A percentile compares a stretch with the other conserved stretches of the same genome.
Conservation (phyloP, 92 coral and sea anemone species). For the Meandrina meandrites region DNA sequence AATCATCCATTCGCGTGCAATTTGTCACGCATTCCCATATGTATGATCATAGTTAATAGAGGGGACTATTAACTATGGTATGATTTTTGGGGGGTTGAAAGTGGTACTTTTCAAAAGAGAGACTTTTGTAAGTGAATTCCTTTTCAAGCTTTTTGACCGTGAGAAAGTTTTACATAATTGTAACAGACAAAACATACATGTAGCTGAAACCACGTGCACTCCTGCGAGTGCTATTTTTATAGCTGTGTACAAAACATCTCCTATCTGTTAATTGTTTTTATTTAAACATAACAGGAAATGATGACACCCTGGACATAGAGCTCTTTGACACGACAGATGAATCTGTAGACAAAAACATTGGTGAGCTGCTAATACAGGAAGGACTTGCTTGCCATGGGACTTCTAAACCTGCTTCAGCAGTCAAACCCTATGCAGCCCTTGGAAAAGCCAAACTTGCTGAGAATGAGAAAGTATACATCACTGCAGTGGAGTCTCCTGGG, state of each 20-base stretch:
- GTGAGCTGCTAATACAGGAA: conserved; percentile 60
- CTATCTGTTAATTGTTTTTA: neutral
- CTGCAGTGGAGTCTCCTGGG: conserved; percentile 79
- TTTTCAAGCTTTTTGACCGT: too few relatives aligned
- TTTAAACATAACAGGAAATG: conserved; percentile 39
- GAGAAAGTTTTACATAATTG: too few relatives aligned
- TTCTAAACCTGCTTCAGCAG: conserved; percentile 9
- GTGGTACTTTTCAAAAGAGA: too few relatives aligned
- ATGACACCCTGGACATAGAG: conserved; percentile 53
- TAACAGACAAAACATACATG: too few relatives aligned
- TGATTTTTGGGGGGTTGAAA: too few relatives aligned
- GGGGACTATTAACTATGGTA: too few relatives aligned
- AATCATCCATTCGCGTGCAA: too few relatives aligned
- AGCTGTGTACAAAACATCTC: neutral
- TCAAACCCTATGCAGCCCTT: conserved; percentile 45
- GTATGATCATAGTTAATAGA: too few relatives aligned
- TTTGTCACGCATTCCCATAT: too few relatives aligned
- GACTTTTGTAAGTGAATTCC: too few relatives aligned
- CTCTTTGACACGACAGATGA: conserved; percentile 83
- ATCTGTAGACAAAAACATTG: conserved; percentile 74
- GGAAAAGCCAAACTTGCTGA: conserved; percentile 36
- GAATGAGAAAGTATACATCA: conserved; percentile 69
- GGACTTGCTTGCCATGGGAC: conserved; percentile 57
- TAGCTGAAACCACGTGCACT: too few relatives aligned
- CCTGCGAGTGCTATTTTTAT: too few relatives aligned